Conservation (phyloP, 2,888 invertebrate genomes). For the Lepetodrilus schrolli region DNA sequence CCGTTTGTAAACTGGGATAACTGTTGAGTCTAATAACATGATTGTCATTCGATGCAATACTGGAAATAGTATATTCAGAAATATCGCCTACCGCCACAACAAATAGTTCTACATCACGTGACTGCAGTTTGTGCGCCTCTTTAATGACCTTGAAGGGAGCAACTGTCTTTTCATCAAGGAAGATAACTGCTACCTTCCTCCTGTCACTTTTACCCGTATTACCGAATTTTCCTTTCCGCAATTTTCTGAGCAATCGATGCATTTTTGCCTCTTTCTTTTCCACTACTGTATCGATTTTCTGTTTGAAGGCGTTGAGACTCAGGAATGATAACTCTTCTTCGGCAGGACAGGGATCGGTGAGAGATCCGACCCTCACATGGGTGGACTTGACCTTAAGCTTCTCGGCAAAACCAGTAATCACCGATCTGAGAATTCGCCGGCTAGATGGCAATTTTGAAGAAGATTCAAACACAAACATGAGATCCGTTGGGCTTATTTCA, state of each 20-base stretch:
- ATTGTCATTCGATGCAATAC: neutral
- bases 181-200: neutral
- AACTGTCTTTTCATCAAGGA: conserved; percentile 5
- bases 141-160: neutral
- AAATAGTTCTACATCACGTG: neutral
- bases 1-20: neutral
- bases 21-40: conserved; percentile 18
- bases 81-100: conserved; percentile 16
- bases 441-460: neutral
- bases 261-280: neutral
- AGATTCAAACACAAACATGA: conserved; percentile 19
- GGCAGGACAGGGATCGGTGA: conserved; percentile 22
- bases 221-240: neutral
- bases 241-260: neutral
- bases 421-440: neutral
- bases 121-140: neutral
- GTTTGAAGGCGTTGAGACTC: neutral
- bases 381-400: neutral
- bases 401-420: neutral
- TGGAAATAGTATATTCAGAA: neutral
- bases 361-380: neutral
- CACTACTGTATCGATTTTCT: neutral
- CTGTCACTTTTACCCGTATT: neutral
- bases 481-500: neutral
- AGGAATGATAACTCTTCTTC: neutral